Percentiles rank a stretch among this genome's conserved stretches.
phyloP scores from a whole-genome alignment of 2,888 invertebrate genomes.

The Apodemia hepburni region DNA sequence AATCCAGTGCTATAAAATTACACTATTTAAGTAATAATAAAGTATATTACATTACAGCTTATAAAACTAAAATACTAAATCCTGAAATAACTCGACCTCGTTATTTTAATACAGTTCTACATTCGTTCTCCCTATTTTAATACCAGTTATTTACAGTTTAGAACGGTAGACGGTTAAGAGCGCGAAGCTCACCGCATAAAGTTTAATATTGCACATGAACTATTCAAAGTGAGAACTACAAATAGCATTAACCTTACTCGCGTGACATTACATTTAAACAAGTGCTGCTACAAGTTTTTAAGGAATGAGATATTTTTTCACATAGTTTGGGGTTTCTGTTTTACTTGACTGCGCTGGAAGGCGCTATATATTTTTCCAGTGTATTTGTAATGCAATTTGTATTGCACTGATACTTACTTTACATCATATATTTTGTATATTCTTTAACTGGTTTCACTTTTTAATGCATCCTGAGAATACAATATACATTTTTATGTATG shows the following conservation, averaged over 20 bases:
- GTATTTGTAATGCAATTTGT: too few species aligned
- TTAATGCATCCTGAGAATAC: too few species aligned
- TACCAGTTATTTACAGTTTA: slow-evolving; percentile 5
- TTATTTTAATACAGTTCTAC: neutral
- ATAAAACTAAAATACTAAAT: neutral
- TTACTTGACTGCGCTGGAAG: too few species aligned
- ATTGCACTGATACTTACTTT: too few species aligned
- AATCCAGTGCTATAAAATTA: too few species aligned
- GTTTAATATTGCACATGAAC: slow-evolving; percentile 14
- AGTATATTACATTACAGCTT: neutral
- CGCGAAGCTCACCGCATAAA: slow-evolving; percentile 7
- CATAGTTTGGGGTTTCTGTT: neutral
- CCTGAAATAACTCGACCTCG: slow-evolving; percentile 4
- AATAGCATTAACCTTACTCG: neutral
- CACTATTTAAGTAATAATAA: neutral
- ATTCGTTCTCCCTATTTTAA: neutral
- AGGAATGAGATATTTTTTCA: neutral
- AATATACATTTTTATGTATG: too few species aligned
- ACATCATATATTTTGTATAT: too few species aligned
- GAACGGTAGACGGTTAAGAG: neutral
- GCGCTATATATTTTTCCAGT: too few species aligned
- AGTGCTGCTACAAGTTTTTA: neutral
- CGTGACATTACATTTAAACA: slow-evolving; percentile 2
- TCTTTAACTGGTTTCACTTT: too few species aligned
- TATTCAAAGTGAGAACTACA: slow-evolving; percentile 15